These are phyloP conservation scores for Cephus pulcher DNA, from an alignment of 2,888 invertebrate genomes.

Conservation along the genomic window DNA sequence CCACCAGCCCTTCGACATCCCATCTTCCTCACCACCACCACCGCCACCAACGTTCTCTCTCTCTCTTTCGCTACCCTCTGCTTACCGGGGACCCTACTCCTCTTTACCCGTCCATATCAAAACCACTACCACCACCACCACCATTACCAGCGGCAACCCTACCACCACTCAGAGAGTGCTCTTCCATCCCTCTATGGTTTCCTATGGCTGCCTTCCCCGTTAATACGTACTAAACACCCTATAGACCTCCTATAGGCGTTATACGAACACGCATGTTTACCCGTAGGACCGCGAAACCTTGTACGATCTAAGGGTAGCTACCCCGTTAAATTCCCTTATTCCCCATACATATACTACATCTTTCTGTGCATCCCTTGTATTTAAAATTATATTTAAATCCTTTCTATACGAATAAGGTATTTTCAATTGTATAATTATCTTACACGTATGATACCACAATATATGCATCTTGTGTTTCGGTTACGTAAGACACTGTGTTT, in stretches of 20 bases:
- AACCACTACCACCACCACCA: neutral
- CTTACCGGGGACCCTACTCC: neutral
- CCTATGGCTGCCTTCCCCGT: conserved; percentile 54
- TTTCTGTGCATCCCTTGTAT: neutral
- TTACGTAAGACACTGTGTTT: neutral
- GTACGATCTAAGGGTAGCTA: neutral
- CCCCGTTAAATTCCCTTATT: neutral
- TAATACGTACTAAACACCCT: conserved; percentile 65
- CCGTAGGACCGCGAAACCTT: conserved; percentile 36
- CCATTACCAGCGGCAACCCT: neutral
- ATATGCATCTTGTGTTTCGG: neutral
- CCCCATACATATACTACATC: neutral
- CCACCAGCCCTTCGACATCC: conserved; percentile 55
- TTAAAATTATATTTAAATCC: neutral
- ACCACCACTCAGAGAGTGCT: neutral
- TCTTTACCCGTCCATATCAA: neutral
- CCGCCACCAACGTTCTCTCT: conserved; percentile 22
- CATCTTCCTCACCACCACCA: conserved; percentile 11
- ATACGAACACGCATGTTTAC: conserved; percentile 53
- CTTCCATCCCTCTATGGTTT: conserved; percentile 29
- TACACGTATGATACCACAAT: neutral
- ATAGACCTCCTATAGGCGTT: conserved; percentile 46
- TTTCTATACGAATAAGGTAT: neutral
- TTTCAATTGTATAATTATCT: neutral
- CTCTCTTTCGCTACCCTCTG: conserved; percentile 26